These are phyloP conservation scores for Apis cerana DNA, from an alignment of 1,140 invertebrate species.

Conservation along the genomic window DNA sequence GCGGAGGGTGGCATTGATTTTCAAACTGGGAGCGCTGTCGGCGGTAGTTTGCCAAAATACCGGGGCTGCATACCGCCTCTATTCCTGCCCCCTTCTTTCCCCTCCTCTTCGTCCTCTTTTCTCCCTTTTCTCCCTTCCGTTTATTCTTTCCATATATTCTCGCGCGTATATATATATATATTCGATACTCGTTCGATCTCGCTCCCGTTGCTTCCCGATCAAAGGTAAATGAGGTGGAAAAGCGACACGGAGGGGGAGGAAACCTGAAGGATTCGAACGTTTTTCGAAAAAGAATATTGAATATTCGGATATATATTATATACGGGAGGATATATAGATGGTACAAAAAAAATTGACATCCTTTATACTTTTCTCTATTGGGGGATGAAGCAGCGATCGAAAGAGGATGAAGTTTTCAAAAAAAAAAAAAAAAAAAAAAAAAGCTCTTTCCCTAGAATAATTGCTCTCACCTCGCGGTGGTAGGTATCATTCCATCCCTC, in stretches of 20 bases:
- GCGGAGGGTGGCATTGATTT: constrained; percentile 53
- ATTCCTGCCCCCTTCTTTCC: neutral
- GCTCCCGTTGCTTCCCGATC: constrained; percentile 1
- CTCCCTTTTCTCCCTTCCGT: neutral
- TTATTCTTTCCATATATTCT: neutral
- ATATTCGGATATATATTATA: neutral
- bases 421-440: too few relatives aligned
- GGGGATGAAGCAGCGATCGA: too few relatives aligned
- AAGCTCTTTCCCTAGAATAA: neutral
- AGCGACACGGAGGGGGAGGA: neutral
- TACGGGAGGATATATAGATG: too few relatives aligned
- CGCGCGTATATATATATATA: too few relatives aligned
- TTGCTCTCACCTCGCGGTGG: neutral
- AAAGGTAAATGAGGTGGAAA: constrained; percentile 30
- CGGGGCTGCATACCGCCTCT: constrained; percentile 23
- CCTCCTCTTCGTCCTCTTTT: neutral
- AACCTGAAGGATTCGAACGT: neutral
- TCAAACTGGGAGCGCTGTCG: constrained; percentile 43
- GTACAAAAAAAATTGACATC: too few relatives aligned
- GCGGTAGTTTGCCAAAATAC: constrained; percentile 50
- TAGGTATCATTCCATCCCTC: neutral
- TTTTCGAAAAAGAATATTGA: neutral
- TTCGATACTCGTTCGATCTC: neutral
- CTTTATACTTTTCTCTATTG: too few relatives aligned
- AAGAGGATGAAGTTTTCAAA: too few relatives aligned